Percentiles rank a stretch among this genome's conserved stretches.
Conservation (phyloP, 2,888 invertebrate species). For the Rhimphoctona megacephalus region DNA sequence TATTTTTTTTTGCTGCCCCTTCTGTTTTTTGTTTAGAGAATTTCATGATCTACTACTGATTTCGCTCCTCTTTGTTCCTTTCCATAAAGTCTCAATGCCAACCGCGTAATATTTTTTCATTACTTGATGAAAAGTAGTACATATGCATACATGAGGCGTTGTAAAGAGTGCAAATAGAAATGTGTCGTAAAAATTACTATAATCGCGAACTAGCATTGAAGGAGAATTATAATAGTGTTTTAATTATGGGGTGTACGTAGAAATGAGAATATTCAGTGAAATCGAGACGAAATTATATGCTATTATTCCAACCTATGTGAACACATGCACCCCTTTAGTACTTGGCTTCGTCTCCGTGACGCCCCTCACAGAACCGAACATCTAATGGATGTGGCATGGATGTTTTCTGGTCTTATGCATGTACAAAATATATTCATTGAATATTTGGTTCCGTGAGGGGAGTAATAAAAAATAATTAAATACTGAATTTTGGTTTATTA, state of each 20-base stretch:
- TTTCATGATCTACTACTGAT: not conserved
- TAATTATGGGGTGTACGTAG: conserved; percentile 36
- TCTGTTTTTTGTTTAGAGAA: too few species aligned
- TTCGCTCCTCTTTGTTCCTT: not conserved
- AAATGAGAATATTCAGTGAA: conserved; percentile 16
- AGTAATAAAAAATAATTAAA: conserved; percentile 11
- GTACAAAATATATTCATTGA: too few species aligned
- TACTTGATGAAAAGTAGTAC: not conserved
- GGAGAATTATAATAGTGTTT: conserved; percentile 32
- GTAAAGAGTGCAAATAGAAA: not conserved
- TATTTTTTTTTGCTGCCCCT: too few species aligned
- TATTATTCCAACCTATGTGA: conserved; percentile 20
- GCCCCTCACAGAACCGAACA: too few species aligned
- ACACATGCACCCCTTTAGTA: not conserved
- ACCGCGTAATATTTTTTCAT: not conserved
- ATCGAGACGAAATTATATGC: conserved; percentile 40
- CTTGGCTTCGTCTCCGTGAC: not conserved
- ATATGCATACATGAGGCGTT: not conserved
- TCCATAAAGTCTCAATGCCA: not conserved
- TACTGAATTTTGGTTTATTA: not conserved
- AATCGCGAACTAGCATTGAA: conserved; percentile 17
- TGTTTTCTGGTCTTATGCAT: too few species aligned
- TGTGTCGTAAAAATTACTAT: conserved; percentile 44
- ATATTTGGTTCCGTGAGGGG: too few species aligned
- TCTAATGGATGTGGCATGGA: too few species aligned